phyloP scores from a whole-genome alignment of 2,113 vertebrate genomes.

The Myiagra hebetior region DNA sequence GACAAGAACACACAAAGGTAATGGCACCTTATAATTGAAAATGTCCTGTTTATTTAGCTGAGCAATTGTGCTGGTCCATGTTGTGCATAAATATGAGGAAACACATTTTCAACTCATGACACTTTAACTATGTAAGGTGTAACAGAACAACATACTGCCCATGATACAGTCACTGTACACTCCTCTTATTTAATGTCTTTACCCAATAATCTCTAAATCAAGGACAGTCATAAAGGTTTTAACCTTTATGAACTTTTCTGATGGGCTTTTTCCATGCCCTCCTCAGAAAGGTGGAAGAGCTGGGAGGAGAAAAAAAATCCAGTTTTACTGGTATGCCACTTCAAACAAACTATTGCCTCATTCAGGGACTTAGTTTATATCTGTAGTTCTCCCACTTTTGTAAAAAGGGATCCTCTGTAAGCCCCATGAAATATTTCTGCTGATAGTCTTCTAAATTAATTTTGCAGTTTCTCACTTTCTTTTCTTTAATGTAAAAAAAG shows the following conservation, averaged over 20 bases:
- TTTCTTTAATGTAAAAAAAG: not conserved
- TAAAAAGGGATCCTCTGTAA: not conserved
- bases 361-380: not conserved
- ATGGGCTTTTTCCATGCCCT: not conserved
- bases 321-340: not conserved
- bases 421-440: not conserved
- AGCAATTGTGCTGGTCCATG: not conserved
- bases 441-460: not conserved
- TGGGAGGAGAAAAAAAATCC: not conserved
- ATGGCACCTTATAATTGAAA: constrained; percentile 58
- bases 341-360: not conserved
- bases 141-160: not conserved
- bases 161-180: not conserved
- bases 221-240: not conserved
- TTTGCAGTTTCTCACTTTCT: not conserved
- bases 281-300: not conserved
- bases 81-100: constrained; percentile 21
- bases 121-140: not conserved
- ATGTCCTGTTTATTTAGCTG: constrained; percentile 45
- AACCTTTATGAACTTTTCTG: not conserved
- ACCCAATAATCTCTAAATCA: not conserved
- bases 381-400: not conserved
- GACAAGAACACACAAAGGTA: constrained; percentile 58
- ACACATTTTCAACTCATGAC: not conserved
- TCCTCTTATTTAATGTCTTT: not conserved